Percentiles rank a stretch among this genome's conserved stretches.
Evolutionary conservation across 2,888 invertebrate species (phyloP).

Genomic region (Leuctra nigra): DNA sequence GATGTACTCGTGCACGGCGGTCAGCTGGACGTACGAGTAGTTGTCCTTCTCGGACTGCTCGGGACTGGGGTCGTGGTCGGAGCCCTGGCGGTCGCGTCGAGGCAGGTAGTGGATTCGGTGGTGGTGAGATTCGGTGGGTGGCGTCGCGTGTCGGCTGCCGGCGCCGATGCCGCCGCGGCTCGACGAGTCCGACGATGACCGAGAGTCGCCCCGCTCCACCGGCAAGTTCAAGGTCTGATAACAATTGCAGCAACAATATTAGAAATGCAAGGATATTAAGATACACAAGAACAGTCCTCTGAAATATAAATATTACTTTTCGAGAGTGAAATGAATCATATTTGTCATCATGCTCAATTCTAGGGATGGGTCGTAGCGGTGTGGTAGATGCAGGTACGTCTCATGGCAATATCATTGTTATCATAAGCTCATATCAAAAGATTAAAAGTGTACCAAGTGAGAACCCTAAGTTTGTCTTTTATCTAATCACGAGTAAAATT

Average conservation of each 20-base stretch:
- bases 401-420: too few relatives aligned
- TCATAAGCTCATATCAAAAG: too few relatives aligned
- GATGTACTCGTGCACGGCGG: conserved; percentile 79
- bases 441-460: too few relatives aligned
- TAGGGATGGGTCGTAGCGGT: too few relatives aligned
- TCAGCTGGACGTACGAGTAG: conserved; percentile 79
- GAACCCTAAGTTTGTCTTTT: too few relatives aligned
- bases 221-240: conserved; percentile 80
- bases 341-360: too few relatives aligned
- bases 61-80: conserved; percentile 31
- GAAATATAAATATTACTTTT: too few relatives aligned
- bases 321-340: too few relatives aligned
- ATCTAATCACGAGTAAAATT: too few relatives aligned
- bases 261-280: background rate
- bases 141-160: conserved; percentile 28
- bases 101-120: conserved; percentile 56
- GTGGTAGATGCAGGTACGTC: too few relatives aligned
- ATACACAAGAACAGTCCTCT: too few relatives aligned
- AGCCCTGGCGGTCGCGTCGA: conserved; percentile 40
- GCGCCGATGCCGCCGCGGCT: conserved; percentile 39
- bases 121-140: conserved; percentile 39
- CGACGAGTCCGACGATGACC: conserved; percentile 65
- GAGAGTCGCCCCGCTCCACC: conserved; percentile 69
- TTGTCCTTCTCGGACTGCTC: conserved; percentile 44
- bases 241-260: background rate